Conservation (phyloP, 2,888 invertebrate species). For the Nineta flava region DNA sequence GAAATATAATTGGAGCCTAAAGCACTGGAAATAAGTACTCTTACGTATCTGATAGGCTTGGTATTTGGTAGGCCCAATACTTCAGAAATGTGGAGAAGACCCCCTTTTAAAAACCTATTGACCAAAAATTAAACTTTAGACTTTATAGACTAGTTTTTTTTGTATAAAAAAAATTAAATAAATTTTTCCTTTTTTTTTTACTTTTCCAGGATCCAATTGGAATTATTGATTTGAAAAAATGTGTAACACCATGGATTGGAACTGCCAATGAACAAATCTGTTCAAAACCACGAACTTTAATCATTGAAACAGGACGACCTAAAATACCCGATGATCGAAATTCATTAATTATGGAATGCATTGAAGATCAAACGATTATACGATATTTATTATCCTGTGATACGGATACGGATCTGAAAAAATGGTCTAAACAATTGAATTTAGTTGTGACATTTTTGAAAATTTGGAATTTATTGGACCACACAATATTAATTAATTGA, state of each 20-base stretch:
- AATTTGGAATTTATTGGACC: conserved; percentile 1
- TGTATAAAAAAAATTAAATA: too few species aligned
- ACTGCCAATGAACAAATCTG: neutral
- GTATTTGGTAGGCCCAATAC: too few species aligned
- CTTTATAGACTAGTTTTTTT: too few species aligned
- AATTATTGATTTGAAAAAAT: conserved; percentile 1
- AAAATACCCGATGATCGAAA: neutral
- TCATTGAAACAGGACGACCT: neutral
- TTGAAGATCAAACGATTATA: neutral
- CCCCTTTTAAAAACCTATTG: too few species aligned
- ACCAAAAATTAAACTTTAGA: too few species aligned
- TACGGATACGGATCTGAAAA: neutral
- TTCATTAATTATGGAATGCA: neutral
- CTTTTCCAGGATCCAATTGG: neutral
- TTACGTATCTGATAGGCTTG: too few species aligned
- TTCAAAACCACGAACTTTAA: neutral
- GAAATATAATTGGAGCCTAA: too few species aligned
- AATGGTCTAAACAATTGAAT: conserved; percentile 1
- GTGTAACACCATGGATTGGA: neutral
- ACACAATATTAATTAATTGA: too few species aligned
- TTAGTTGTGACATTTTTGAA: neutral
- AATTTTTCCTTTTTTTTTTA: neutral
- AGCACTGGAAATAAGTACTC: too few species aligned
- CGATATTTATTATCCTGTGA: neutral
- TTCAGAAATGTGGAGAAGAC: too few species aligned